Evolutionary conservation across 2,888 invertebrate genomes (phyloP).

Genomic region (Cosmopolites sordidus): DNA sequence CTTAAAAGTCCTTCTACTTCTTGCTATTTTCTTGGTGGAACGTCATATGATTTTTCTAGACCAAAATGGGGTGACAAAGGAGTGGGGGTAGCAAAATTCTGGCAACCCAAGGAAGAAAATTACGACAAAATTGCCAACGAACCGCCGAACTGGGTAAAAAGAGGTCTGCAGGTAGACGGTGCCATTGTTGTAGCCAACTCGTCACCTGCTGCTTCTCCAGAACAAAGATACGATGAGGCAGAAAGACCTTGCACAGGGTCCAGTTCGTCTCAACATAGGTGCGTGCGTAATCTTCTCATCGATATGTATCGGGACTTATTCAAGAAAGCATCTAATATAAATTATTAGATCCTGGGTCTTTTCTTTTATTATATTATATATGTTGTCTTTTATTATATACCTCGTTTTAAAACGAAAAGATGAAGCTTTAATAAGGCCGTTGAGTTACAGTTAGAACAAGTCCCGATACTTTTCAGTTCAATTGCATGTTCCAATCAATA

Average conservation of each 20-base stretch:
- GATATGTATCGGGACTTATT: not conserved
- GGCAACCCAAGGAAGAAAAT: conserved; percentile 53
- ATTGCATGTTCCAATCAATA: too few relatives aligned
- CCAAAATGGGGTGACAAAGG: conserved; percentile 72
- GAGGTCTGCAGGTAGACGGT: conserved; percentile 50
- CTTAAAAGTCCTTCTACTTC: too few relatives aligned
- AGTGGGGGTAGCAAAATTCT: conserved; percentile 62
- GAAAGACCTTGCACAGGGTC: conserved; percentile 46
- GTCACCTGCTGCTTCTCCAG: conserved; percentile 47
- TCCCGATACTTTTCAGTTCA: too few relatives aligned
- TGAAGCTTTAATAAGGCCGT: too few relatives aligned
- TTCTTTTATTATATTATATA: too few relatives aligned
- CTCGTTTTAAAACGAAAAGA: too few relatives aligned
- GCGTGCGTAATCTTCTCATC: conserved; percentile 10
- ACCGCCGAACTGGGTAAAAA: conserved; percentile 54
- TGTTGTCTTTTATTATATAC: too few relatives aligned
- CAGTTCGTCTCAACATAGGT: conserved; percentile 38
- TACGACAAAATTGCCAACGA: conserved; percentile 34
- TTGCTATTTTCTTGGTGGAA: too few relatives aligned
- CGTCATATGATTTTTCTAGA: conserved; percentile 39
- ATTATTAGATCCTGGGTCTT: too few relatives aligned
- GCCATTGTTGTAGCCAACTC: conserved; percentile 49
- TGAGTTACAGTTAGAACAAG: too few relatives aligned
- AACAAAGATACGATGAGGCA: conserved; percentile 43
- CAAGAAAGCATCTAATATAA: too few relatives aligned